phyloP scores from a whole-genome alignment of 2,888 invertebrate genomes.

The Athripsodes cinereus region DNA sequence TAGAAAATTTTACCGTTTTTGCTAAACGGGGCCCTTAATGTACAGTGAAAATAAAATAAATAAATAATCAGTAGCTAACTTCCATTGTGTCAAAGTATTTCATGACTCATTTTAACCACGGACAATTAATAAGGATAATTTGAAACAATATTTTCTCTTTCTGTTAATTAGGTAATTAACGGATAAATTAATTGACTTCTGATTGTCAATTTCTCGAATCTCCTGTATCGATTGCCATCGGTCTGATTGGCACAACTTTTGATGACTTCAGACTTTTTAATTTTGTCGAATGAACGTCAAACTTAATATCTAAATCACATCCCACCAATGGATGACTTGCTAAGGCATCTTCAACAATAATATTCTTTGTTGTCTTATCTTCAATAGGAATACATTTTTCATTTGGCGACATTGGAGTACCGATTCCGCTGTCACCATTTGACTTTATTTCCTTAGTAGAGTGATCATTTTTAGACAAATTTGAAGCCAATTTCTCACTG shows the following conservation, averaged over 20 bases:
- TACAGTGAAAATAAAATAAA: no score
- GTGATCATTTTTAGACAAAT: slow-evolving; percentile 1
- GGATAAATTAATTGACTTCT: no score
- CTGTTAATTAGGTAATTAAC: no score
- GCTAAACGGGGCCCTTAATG: no score
- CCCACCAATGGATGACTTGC: slow-evolving; percentile 69
- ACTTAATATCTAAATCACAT: slow-evolving; percentile 74
- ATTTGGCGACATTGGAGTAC: slow-evolving; percentile 53
- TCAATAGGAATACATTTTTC: slow-evolving; percentile 28
- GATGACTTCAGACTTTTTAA: slow-evolving; percentile 64
- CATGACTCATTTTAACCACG: no score
- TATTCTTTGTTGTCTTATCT: background rate
- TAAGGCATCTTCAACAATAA: slow-evolving; percentile 39
- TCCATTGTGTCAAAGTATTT: no score
- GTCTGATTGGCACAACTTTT: slow-evolving; percentile 7
- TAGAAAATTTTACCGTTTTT: no score
- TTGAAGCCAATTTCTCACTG: slow-evolving; percentile 40
- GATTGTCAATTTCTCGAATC: slow-evolving; percentile 1
- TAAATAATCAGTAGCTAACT: no score
- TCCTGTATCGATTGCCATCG: background rate
- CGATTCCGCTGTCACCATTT: slow-evolving; percentile 56
- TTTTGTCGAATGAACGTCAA: slow-evolving; percentile 70
- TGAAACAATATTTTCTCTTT: no score
- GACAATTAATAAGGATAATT: no score
- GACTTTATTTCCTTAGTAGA: slow-evolving; percentile 14